Percentiles rank a stretch among this genome's conserved stretches.
phyloP scores from a whole-genome alignment of 2,888 invertebrate species.

The Drosophila atripex region DNA sequence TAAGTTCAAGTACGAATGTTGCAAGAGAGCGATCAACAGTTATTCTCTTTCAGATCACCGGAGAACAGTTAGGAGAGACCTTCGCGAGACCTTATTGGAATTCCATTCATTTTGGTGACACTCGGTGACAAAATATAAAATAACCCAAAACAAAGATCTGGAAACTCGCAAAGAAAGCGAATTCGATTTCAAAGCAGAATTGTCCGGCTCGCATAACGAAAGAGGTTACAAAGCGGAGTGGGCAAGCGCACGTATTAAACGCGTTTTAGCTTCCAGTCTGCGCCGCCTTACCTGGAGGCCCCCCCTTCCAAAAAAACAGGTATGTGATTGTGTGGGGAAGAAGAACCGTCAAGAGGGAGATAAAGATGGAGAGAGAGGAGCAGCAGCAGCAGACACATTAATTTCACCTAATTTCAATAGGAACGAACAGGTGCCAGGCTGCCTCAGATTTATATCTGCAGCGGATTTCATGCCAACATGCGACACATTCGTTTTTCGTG shows the following conservation, averaged over 20 bases:
- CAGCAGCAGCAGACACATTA: constrained; percentile 40
- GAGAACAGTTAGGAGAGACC: constrained; percentile 37
- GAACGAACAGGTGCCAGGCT: constrained; percentile 32
- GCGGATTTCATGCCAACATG: constrained; percentile 32
- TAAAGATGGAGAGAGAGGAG: constrained; percentile 15
- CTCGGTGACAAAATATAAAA: background rate
- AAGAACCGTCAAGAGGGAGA: constrained; percentile 47
- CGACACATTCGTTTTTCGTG: constrained; percentile 25
- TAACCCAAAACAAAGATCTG: constrained; percentile 15
- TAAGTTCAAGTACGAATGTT: constrained; percentile 34
- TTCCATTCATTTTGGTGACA: constrained; percentile 55
- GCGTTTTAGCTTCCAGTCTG: constrained; percentile 67
- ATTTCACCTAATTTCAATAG: constrained; percentile 60
- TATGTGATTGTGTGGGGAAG: constrained; percentile 49
- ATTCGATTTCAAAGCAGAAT: constrained; percentile 74
- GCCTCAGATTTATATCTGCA: constrained; percentile 22
- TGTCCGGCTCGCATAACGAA: constrained; percentile 61
- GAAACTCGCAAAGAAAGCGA: constrained; percentile 71
- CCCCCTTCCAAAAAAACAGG: constrained; percentile 57
- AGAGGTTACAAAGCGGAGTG: constrained; percentile 75
- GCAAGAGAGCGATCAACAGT: constrained; percentile 15
- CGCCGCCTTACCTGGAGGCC: constrained; percentile 13
- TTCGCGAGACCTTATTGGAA: constrained; percentile 35
- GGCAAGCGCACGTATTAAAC: constrained; percentile 75
- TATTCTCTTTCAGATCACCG: background rate